phyloP scores from a whole-genome alignment of 2,888 invertebrate species.

The Polydrusus tereticollis region DNA sequence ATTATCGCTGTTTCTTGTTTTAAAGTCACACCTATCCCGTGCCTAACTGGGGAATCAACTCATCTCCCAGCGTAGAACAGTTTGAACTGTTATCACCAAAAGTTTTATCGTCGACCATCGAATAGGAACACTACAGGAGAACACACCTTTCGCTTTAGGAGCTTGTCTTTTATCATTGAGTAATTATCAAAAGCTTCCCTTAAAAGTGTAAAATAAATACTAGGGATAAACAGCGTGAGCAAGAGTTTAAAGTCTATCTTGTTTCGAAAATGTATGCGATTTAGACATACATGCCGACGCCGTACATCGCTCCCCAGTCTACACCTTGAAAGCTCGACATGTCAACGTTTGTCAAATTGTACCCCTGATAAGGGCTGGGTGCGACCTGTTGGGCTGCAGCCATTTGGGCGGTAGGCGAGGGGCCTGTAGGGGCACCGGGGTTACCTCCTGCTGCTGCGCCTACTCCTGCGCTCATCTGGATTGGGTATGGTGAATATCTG shows the following conservation, averaged over 20 bases:
- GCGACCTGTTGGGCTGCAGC: conserved; percentile 75
- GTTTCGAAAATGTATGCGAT: conserved; percentile 47
- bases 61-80: neutral
- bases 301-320: conserved; percentile 93
- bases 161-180: conserved; percentile 24
- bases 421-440: conserved; percentile 65
- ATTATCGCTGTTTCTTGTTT: neutral
- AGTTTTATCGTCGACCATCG: conserved; percentile 2
- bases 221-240: conserved; percentile 28
- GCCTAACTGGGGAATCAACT: neutral
- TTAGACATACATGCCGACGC: conserved; percentile 93
- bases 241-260: conserved; percentile 39
- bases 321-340: conserved; percentile 94
- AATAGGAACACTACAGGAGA: conserved; percentile 40
- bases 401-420: conserved; percentile 70
- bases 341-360: conserved; percentile 89
- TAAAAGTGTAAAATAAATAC: conserved; percentile 4
- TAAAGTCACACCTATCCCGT: neutral
- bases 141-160: conserved; percentile 29
- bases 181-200: conserved; percentile 11
- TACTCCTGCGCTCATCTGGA: conserved; percentile 63
- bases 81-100: neutral
- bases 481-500: conserved; percentile 74
- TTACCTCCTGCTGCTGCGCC: conserved; percentile 59
- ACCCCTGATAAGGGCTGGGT: conserved; percentile 80